Evolutionary conservation across 2,888 invertebrate species (phyloP).

Genomic region (Phlogophora meticulosa): DNA sequence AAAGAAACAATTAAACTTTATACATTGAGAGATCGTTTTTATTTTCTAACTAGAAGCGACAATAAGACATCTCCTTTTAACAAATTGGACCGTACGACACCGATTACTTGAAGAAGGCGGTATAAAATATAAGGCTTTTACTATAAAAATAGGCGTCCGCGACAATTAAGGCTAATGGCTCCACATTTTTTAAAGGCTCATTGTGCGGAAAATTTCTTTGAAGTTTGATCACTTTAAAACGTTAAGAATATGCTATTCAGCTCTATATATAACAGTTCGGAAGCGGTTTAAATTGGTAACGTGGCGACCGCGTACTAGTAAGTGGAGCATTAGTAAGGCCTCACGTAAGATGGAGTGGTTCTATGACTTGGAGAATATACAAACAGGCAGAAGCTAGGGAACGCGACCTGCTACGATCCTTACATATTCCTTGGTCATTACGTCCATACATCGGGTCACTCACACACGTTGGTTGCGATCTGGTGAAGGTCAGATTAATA

Average conservation of each 20-base stretch:
- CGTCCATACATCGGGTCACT: no score
- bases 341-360: no score
- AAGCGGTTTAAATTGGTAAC: no score
- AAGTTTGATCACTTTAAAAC: constrained; percentile 65
- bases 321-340: no score
- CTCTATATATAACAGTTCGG: constrained; percentile 29
- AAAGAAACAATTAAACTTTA: constrained; percentile 46
- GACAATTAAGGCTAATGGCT: constrained; percentile 76
- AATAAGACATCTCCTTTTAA: constrained; percentile 15
- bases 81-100: constrained; percentile 54
- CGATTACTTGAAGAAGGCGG: constrained; percentile 61
- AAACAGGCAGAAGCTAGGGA: no score
- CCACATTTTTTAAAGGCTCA: constrained; percentile 71
- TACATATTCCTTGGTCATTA: no score
- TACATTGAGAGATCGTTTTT: constrained; percentile 32
- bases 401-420: no score
- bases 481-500: no score
- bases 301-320: no score
- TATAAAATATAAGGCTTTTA: constrained; percentile 67
- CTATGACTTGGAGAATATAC: no score
- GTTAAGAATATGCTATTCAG: constrained; percentile 45
- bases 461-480: no score
- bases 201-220: constrained; percentile 69
- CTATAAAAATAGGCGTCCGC: constrained; percentile 69
- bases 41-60: constrained; percentile 16